These are phyloP conservation scores for Microcebus jonahi DNA, from an alignment of 2,113 vertebrate genomes.

Conservation along the genomic window DNA sequence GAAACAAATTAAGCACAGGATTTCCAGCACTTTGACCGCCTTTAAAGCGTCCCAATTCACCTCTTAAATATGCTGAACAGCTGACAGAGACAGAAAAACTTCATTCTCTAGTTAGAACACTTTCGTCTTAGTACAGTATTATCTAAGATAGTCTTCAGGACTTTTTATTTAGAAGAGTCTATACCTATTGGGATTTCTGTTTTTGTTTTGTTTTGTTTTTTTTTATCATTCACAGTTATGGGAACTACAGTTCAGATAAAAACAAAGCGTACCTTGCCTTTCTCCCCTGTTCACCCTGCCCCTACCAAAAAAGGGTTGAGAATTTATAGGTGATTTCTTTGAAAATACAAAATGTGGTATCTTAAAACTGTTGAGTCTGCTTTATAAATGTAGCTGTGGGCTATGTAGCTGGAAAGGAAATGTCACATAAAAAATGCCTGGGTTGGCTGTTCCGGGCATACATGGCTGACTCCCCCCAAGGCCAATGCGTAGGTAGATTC, in stretches of 20 bases:
- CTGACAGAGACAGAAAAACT: background rate
- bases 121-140: background rate
- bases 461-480: background rate
- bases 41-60: background rate
- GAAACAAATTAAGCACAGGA: background rate
- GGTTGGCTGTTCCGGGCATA: background rate
- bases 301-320: background rate
- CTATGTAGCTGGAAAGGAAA: background rate
- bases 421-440: background rate
- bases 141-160: background rate
- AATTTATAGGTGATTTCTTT: background rate
- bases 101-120: background rate
- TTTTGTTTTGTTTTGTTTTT: background rate
- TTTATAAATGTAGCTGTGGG: background rate
- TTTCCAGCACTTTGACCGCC: background rate
- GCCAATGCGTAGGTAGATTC: background rate
- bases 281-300: background rate
- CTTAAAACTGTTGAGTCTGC: background rate
- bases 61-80: background rate
- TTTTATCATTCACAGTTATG: background rate
- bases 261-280: background rate
- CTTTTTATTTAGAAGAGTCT: background rate
- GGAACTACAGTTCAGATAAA: background rate
- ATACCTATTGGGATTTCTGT: background rate
- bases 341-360: background rate